Conservation (phyloP, 1,140 invertebrate genomes). For the Apis laboriosa region DNA sequence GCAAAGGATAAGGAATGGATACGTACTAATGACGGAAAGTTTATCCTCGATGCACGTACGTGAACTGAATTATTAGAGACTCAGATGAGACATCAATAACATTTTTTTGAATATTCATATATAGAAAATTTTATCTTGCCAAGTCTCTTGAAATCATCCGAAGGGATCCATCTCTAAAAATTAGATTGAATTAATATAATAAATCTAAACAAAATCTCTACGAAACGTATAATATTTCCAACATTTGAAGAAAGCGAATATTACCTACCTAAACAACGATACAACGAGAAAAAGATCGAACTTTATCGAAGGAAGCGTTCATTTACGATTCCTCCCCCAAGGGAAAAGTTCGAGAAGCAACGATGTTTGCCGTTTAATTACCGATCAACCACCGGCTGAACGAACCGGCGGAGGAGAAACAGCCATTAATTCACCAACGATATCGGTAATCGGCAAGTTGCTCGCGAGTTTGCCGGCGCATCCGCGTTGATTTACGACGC, state of each 20-base stretch:
- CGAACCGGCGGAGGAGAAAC: neutral
- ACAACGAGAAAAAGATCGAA: no score
- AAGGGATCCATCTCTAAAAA: neutral
- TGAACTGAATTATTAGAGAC: no score
- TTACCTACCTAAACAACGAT: no score
- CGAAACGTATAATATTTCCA: no score
- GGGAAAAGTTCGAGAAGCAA: neutral
- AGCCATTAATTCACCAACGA: constrained; percentile 21
- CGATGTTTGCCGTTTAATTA: constrained; percentile 15
- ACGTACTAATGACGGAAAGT: neutral
- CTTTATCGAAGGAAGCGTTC: neutral
- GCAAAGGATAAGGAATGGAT: neutral
- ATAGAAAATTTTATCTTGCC: no score
- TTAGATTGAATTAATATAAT: no score
- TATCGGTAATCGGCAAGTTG: constrained; percentile 35
- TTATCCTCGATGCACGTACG: neutral
- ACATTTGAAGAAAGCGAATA: no score
- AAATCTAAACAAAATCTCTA: no score
- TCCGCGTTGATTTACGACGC: constrained; percentile 45
- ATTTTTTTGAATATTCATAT: neutral
- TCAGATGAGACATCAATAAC: neutral
- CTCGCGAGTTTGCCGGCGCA: neutral
- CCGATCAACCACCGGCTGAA: neutral
- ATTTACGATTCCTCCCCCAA: no score
- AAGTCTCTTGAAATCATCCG: neutral